Percentiles rank a stretch among this genome's conserved stretches.
Evolutionary conservation across 2,888 invertebrate genomes (phyloP).

Genomic region (Torymus auratus): DNA sequence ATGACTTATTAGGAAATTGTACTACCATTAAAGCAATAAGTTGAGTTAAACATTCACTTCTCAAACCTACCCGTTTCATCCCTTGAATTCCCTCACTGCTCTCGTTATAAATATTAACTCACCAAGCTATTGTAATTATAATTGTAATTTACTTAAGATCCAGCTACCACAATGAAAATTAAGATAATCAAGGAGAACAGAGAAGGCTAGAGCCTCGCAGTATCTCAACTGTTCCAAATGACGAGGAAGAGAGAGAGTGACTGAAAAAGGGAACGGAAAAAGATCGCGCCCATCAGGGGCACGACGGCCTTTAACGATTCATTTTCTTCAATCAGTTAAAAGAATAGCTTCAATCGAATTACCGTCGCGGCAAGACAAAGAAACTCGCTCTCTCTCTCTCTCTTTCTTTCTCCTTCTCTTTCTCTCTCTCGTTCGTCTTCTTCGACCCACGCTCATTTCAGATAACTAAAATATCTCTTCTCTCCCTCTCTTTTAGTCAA

Average conservation of each 20-base stretch:
- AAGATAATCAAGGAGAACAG: slow-evolving; percentile 31
- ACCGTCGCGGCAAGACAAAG: slow-evolving; percentile 36
- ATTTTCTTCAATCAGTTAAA: slow-evolving; percentile 50
- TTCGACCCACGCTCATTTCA: background rate
- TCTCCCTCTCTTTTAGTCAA: background rate
- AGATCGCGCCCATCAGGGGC: slow-evolving; percentile 32
- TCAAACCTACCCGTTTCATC: too few relatives aligned
- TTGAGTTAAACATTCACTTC: too few relatives aligned
- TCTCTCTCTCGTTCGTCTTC: slow-evolving; percentile 27
- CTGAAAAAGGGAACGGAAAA: background rate
- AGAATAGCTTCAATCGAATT: slow-evolving; percentile 42
- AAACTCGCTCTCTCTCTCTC: slow-evolving; percentile 33
- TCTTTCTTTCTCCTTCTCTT: slow-evolving; percentile 24
- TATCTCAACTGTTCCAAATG: too few relatives aligned
- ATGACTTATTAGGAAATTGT: too few relatives aligned
- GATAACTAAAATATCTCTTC: slow-evolving; percentile 13
- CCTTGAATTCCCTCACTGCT: too few relatives aligned
- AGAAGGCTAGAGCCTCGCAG: too few relatives aligned
- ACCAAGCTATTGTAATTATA: background rate
- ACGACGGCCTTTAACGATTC: slow-evolving; percentile 36
- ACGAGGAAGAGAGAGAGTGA: too few relatives aligned
- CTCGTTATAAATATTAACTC: background rate
- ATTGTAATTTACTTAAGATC: slow-evolving; percentile 33
- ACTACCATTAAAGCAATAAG: too few relatives aligned
- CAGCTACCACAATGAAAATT: slow-evolving; percentile 7